phyloP scores from a whole-genome alignment of 1,140 invertebrate genomes.

The Ceratoteleas bidentatus region DNA sequence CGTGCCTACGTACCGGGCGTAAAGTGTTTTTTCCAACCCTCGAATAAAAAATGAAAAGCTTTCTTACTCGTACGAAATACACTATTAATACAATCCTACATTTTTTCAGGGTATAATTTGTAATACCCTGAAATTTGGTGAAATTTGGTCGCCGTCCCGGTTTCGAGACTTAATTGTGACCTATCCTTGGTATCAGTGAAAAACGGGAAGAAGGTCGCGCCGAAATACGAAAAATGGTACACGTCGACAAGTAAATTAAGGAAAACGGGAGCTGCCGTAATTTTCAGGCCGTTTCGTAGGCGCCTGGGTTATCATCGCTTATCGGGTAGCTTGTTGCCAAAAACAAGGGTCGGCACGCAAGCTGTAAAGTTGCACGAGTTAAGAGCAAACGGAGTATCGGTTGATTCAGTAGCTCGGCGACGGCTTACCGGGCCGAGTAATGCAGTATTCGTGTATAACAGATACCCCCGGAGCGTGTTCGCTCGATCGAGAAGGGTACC shows the following conservation, averaged over 20 bases:
- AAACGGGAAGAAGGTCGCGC: background rate
- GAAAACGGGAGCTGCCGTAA: constrained; percentile 58
- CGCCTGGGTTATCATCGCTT: constrained; percentile 73
- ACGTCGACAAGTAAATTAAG: constrained; percentile 70
- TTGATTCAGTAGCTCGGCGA: constrained; percentile 74
- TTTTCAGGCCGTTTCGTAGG: constrained; percentile 54
- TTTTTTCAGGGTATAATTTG: no score
- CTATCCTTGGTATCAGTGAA: constrained; percentile 19
- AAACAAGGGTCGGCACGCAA: constrained; percentile 64
- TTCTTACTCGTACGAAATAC: no score
- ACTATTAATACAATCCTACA: no score
- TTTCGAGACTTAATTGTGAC: constrained; percentile 31
- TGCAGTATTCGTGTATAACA: constrained; percentile 75
- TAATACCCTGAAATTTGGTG: no score
- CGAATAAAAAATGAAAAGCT: no score
- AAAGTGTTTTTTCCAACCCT: no score
- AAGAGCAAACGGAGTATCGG: constrained; percentile 64
- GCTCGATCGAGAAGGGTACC: constrained; percentile 70
- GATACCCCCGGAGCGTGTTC: constrained; percentile 68
- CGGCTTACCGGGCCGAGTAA: constrained; percentile 72
- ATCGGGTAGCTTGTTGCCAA: constrained; percentile 66
- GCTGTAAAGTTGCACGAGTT: constrained; percentile 65
- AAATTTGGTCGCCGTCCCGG: no score
- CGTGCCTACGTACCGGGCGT: no score
- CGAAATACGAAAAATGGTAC: constrained; percentile 39